These are phyloP conservation scores for Phaethornis superciliosus DNA, from an alignment of 2,113 vertebrate genomes.

Conservation along the genomic window DNA sequence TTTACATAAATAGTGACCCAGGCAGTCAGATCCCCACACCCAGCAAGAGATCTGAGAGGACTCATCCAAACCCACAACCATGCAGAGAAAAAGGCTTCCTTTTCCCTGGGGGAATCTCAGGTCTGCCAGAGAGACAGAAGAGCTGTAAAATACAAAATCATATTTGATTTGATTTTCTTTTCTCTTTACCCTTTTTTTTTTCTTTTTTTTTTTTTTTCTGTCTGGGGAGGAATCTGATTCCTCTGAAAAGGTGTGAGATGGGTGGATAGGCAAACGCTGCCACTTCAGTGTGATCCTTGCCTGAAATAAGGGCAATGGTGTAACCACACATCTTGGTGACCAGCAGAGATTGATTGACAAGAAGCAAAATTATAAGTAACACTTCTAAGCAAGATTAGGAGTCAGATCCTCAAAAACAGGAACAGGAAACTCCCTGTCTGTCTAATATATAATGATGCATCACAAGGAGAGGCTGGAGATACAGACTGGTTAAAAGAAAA, in stretches of 20 bases:
- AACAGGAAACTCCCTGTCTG: background rate
- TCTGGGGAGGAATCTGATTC: background rate
- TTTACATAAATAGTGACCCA: background rate
- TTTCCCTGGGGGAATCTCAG: background rate
- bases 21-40: background rate
- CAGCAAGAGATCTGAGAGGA: background rate
- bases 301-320: background rate
- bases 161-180: background rate
- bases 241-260: background rate
- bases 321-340: accelerated
- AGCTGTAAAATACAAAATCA: background rate
- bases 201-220: background rate
- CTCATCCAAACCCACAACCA: background rate
- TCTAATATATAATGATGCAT: background rate
- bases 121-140: background rate
- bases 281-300: accelerated
- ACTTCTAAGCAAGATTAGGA: background rate
- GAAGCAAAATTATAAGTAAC: background rate
- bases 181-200: background rate
- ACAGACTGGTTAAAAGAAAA: background rate
- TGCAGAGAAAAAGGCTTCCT: background rate
- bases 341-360: background rate
- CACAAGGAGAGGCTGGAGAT: background rate
- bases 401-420: background rate
- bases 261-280: accelerated